Conservation (phyloP, 2,888 invertebrate genomes). For the Megastigmus dorsalis region DNA sequence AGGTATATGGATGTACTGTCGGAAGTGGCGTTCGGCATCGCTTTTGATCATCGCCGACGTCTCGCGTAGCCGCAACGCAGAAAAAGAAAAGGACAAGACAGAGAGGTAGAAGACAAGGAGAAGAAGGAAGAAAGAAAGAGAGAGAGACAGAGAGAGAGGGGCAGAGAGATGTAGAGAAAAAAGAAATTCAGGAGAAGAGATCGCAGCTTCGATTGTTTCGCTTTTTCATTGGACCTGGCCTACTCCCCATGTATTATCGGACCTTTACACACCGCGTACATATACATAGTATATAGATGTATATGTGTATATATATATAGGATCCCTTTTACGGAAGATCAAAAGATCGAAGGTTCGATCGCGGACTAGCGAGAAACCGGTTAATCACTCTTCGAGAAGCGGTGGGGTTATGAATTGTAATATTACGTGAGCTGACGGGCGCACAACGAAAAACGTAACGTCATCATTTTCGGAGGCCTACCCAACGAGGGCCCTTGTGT, state of each 20-base stretch:
- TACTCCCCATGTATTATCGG: constrained; percentile 27
- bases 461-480: constrained; percentile 61
- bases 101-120: neutral
- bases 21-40: constrained; percentile 50
- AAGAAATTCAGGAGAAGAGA: too few species aligned
- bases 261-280: neutral
- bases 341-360: constrained; percentile 41
- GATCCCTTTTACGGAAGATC: constrained; percentile 33
- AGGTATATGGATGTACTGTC: constrained; percentile 48
- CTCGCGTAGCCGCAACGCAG: constrained; percentile 9
- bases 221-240: constrained; percentile 5
- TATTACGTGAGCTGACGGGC: constrained; percentile 55
- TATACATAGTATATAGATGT: neutral
- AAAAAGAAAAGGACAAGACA: constrained; percentile 13
- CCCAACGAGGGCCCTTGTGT: too few species aligned
- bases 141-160: neutral
- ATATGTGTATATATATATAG: too few species aligned
- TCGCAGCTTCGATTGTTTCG: constrained; percentile 42
- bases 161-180: too few species aligned
- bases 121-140: neutral
- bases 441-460: constrained; percentile 60
- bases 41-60: constrained; percentile 56
- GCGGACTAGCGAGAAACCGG: constrained; percentile 51
- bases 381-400: constrained; percentile 58
- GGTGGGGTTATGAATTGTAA: constrained; percentile 55